These are phyloP conservation scores for Nesogale talazaci DNA, from an alignment of 2,113 vertebrate genomes.

Conservation along the genomic window DNA sequence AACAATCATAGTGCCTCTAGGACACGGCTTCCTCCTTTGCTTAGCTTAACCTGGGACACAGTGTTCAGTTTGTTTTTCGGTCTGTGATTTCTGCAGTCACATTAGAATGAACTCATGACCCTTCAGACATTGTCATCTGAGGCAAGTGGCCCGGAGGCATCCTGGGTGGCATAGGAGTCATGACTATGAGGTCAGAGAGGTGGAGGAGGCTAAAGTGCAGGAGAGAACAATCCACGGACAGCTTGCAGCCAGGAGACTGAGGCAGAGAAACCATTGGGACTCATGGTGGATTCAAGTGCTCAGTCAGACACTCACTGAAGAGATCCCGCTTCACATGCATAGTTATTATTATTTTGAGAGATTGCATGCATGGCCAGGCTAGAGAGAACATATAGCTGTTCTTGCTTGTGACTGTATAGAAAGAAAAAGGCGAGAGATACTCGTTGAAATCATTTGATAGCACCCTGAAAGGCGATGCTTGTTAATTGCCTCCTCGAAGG, in stretches of 20 bases:
- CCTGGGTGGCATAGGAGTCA: background rate
- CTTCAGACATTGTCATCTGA: background rate
- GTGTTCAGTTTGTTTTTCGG: conserved; percentile 1
- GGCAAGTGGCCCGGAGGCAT: background rate
- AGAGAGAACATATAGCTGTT: background rate
- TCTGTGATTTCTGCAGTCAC: conserved; percentile 13
- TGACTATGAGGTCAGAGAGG: background rate
- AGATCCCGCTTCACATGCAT: background rate
- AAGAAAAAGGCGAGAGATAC: conserved; percentile 1
- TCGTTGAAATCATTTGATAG: conserved; percentile 53
- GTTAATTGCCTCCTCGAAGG: conserved; percentile 63
- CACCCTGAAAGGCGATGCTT: conserved; percentile 38
- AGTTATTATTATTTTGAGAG: conserved; percentile 21
- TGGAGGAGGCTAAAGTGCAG: background rate
- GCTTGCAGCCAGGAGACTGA: background rate
- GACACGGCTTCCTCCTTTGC: background rate
- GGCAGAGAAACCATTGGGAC: background rate
- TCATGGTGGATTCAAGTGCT: background rate
- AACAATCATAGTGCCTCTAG: background rate
- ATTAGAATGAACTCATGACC: conserved; percentile 34
- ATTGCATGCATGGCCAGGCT: background rate
- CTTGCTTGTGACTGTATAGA: background rate
- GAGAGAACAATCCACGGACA: background rate
- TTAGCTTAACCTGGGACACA: background rate
- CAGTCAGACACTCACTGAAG: conserved; percentile 7